Percentiles rank a stretch among this genome's conserved stretches.
These are phyloP conservation scores for Pholis gunnellus DNA, from an alignment of 2,113 vertebrate species.

Conservation along the genomic window DNA sequence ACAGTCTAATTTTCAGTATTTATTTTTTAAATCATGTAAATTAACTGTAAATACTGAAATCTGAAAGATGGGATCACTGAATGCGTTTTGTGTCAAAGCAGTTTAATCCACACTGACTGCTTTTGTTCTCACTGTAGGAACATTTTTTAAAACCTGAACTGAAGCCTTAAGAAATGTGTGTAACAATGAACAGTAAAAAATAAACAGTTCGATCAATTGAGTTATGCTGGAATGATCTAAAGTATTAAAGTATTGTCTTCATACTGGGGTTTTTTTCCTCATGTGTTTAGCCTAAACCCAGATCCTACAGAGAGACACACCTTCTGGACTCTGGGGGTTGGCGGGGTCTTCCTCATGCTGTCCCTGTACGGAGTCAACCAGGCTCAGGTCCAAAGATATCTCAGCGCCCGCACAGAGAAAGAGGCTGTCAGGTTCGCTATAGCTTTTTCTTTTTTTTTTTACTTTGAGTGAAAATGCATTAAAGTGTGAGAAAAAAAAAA, in stretches of 20 bases:
- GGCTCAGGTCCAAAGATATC: conserved; percentile 95
- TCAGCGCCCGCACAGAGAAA: conserved; percentile 90
- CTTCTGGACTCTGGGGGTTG: conserved; percentile 93
- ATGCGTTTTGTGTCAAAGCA: no score
- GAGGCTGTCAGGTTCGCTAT: conserved; percentile 84
- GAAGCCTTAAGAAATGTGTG: not conserved
- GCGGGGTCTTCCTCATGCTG: conserved; percentile 95
- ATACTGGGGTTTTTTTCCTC: not conserved
- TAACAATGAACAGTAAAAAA: not conserved
- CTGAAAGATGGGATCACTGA: no score
- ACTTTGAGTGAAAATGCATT: not conserved
- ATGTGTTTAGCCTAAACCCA: conserved; percentile 86
- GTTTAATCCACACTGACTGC: no score
- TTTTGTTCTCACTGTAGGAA: no score
- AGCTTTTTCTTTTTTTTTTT: not conserved
- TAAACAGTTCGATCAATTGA: not conserved
- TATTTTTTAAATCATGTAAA: not conserved
- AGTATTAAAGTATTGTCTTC: not conserved
- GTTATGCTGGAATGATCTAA: not conserved
- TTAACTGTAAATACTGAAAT: not conserved
- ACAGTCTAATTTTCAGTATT: not conserved
- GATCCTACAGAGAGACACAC: conserved; percentile 93
- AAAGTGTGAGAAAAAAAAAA: not conserved
- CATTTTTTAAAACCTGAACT: no score
- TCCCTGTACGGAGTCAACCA: conserved; percentile 96